These are phyloP conservation scores for Danio jaintianensis DNA, from an alignment of 2,797 vertebrate species.

Conservation along the genomic window DNA sequence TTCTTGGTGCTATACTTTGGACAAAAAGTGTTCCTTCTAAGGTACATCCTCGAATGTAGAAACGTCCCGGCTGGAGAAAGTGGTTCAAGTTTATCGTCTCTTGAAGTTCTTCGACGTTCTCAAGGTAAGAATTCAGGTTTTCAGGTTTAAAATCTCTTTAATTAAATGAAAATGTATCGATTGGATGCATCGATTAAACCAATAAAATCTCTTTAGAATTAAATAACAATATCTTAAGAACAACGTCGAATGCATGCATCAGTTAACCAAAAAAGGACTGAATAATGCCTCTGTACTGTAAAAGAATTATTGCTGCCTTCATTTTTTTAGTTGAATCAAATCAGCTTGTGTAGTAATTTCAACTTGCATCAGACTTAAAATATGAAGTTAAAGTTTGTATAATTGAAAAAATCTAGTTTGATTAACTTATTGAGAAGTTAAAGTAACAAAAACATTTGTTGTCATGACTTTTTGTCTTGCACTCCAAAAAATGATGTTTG, in stretches of 20 bases:
- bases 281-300: background rate
- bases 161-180: too few species aligned
- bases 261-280: background rate
- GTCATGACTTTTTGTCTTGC: too few species aligned
- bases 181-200: too few species aligned
- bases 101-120: background rate
- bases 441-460: too few species aligned
- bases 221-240: background rate
- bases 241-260: background rate
- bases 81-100: conserved; percentile 5
- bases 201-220: background rate
- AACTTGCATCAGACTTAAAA: too few species aligned
- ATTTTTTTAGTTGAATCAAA: too few species aligned
- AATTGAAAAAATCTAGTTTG: too few species aligned
- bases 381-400: too few species aligned
- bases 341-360: too few species aligned
- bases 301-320: too few species aligned
- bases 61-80: conserved; percentile 55
- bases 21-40: conserved; percentile 64
- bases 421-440: too few species aligned
- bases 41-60: conserved; percentile 70
- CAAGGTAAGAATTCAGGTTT: conserved; percentile 24
- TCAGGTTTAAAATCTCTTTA: background rate
- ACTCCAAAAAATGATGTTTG: too few species aligned
- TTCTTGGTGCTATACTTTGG: conserved; percentile 42